Conservation (phyloP, 1,140 invertebrate genomes). For the Cataglyphis hispanica region DNA sequence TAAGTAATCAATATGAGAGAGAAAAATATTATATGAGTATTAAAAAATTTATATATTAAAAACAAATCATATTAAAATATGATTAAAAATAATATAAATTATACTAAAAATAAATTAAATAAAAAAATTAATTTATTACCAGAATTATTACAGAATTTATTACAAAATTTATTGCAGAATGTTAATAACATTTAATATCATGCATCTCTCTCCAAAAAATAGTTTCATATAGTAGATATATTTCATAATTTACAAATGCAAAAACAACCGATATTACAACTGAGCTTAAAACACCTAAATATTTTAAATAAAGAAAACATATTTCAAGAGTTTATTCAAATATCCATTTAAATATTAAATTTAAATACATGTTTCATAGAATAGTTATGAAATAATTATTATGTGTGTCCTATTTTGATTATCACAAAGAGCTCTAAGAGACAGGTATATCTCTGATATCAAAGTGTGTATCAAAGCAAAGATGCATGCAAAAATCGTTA, state of each 20-base stretch:
- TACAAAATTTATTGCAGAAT: not conserved
- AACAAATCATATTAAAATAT: too few relatives aligned
- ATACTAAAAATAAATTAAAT: not conserved
- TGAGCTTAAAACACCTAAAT: not conserved
- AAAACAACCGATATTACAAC: not conserved
- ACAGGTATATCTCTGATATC: slow-evolving; percentile 8
- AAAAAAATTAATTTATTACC: not conserved
- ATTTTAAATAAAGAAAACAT: not conserved
- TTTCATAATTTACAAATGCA: slow-evolving; percentile 23
- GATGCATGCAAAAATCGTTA: slow-evolving; percentile 32
- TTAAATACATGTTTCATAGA: not conserved
- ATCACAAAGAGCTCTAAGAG: not conserved
- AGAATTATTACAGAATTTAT: not conserved
- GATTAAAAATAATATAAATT: too few relatives aligned
- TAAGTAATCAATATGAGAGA: not conserved
- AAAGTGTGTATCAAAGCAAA: slow-evolving; percentile 32
- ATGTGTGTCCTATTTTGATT: not conserved
- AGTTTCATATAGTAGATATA: slow-evolving; percentile 4
- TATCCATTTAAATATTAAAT: not conserved
- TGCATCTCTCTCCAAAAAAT: slow-evolving; percentile 3
- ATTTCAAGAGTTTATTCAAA: not conserved
- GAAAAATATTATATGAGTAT: slow-evolving; percentile 30
- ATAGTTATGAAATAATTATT: not conserved
- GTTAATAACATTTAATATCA: slow-evolving; percentile 17
- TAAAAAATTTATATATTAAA: not conserved